phyloP scores from a whole-genome alignment of 1,140 invertebrate genomes.

The Scaptomyza montana region DNA sequence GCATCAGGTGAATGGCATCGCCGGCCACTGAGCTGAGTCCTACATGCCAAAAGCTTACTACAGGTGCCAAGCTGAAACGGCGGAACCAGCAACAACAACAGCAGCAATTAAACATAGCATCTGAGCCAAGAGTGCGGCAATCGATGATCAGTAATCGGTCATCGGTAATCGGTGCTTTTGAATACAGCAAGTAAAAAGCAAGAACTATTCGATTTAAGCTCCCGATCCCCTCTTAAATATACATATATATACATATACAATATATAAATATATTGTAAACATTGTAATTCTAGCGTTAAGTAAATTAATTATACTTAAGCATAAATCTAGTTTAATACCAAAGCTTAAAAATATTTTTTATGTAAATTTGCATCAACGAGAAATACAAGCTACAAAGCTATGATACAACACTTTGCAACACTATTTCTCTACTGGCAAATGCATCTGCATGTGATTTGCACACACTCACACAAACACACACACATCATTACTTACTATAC shows the following conservation, averaged over 20 bases:
- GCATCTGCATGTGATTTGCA: conserved; percentile 59
- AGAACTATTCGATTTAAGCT: conserved; percentile 76
- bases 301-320: conserved; percentile 80
- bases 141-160: conserved; percentile 8
- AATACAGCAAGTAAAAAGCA: conserved; percentile 21
- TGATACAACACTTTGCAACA: conserved; percentile 22
- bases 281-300: conserved; percentile 68
- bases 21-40: conserved; percentile 41
- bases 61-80: conserved; percentile 38
- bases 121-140: conserved; percentile 6
- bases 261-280: conserved; percentile 39
- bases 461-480: conserved; percentile 27
- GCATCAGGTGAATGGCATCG: conserved; percentile 35
- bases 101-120: background rate
- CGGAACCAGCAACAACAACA: conserved; percentile 4
- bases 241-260: background rate
- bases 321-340: conserved; percentile 83
- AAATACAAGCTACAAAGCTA: conserved; percentile 22
- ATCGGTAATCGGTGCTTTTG: conserved; percentile 24
- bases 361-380: conserved; percentile 45
- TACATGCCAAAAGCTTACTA: background rate
- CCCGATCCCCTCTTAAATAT: conserved; percentile 53
- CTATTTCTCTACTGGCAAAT: conserved; percentile 29
- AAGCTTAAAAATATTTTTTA: conserved; percentile 70
- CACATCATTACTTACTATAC: conserved; percentile 57